Base-by-base conservation (phyloP, 2,888 invertebrate species). In the Aporophyla nigra region DNA sequence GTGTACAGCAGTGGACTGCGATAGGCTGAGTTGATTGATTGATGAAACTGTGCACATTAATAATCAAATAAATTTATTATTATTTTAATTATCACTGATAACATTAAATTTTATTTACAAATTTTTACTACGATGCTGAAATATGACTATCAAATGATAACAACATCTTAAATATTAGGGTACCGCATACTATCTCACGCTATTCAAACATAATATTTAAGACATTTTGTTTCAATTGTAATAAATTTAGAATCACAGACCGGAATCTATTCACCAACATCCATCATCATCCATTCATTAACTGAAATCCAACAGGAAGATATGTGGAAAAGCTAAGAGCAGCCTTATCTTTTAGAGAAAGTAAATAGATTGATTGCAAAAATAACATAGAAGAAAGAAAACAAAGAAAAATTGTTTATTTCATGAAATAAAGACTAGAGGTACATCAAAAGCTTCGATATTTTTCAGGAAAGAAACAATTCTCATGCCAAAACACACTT, bases 131-230 rank as follows among this genome's bases (percentile, higher is more conserved):
- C 56, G 27, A 24, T 5, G 27, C 51, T 43, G 43, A 51, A 43
- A 62, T 12, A 49, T 27, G 21, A 21, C 46, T 40, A 40, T 69
- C 70, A 33, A 59, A 46, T 43, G 76, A 79, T 77, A 79, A 79
- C n/a, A 79, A 5, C 40, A 27, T 79, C 76, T 76, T 54, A 61
- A 54, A 54, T 71, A 61, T 71, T 76, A 49, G 76, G 76, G 79
- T 77, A 27, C 76, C 54, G 71, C 43, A 71, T 27, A n/a, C 56
- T 58, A 19, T 46, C 4, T 27, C 16, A 33, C 10, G 24, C 19
- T 24, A 24, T 46, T 19, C 10, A 5, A 9, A 14, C 49, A 21
- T 40, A n/a, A n/a, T n/a, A 16, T 24, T 12, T 49, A 19, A 33
- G 12, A 53, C 9, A 16, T 56, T 40, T 24, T 40, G 24, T 16